Conservation (phyloP, 2,888 invertebrate species). For the Acrocyrtus sp. region DNA sequence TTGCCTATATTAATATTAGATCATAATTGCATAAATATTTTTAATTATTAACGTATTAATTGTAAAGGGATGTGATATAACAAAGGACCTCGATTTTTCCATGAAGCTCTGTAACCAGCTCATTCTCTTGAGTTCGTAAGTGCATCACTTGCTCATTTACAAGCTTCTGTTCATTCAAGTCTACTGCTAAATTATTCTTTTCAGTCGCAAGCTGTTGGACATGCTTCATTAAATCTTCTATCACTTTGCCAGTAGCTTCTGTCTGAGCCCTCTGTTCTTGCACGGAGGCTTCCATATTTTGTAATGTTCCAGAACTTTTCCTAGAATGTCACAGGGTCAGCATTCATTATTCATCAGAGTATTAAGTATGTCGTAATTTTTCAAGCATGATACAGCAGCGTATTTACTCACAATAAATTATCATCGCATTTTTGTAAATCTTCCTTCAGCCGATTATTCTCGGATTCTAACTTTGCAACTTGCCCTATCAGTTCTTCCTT, state of each 20-base stretch:
- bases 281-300: slow-evolving; percentile 34
- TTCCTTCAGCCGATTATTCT: slow-evolving; percentile 48
- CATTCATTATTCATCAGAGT: no score
- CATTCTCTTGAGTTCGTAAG: slow-evolving; percentile 55
- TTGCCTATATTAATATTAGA: slow-evolving; percentile 41
- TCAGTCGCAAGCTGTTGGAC: slow-evolving; percentile 54
- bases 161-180: slow-evolving; percentile 53
- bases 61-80: neutral
- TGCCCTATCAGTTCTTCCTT: slow-evolving; percentile 49
- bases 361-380: neutral
- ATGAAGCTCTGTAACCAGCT: slow-evolving; percentile 56
- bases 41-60: neutral
- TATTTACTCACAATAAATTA: slow-evolving; percentile 50
- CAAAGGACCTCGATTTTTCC: slow-evolving; percentile 57
- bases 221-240: slow-evolving; percentile 57
- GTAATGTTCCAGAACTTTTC: slow-evolving; percentile 6
- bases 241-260: slow-evolving; percentile 52
- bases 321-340: no score
- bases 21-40: neutral
- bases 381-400: neutral
- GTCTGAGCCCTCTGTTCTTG: slow-evolving; percentile 42
- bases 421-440: slow-evolving; percentile 50
- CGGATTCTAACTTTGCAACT: slow-evolving; percentile 44
- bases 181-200: slow-evolving; percentile 50
- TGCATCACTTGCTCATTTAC: slow-evolving; percentile 57